A percentile compares a stretch with the other conserved stretches of the same genome.
These are phyloP conservation scores for Drosophila burlai DNA, from an alignment of 1,140 invertebrate species.

Conservation along the genomic window DNA sequence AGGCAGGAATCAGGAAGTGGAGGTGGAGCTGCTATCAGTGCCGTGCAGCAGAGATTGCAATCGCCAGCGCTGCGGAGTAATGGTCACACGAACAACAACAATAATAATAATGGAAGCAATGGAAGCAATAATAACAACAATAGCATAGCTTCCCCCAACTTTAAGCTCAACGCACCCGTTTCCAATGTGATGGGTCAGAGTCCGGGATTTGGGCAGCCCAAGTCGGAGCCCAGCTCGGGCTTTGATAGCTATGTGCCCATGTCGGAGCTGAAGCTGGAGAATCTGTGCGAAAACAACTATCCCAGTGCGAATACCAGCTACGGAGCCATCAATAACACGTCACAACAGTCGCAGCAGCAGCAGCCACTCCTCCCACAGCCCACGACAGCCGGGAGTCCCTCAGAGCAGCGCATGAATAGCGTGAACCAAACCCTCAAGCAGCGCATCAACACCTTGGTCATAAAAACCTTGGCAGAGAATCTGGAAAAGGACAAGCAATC, in stretches of 20 bases:
- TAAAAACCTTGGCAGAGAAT: constrained; percentile 96
- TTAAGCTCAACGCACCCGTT: constrained; percentile 83
- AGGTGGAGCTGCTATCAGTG: constrained; percentile 45
- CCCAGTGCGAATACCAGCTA: constrained; percentile 72
- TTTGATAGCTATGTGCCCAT: constrained; percentile 84
- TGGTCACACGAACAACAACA: constrained; percentile 56
- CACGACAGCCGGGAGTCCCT: constrained; percentile 65
- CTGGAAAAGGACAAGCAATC: constrained; percentile 91
- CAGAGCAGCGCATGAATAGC: constrained; percentile 86
- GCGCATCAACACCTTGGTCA: constrained; percentile 93
- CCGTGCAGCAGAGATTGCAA: constrained; percentile 76
- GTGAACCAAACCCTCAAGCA: constrained; percentile 92
- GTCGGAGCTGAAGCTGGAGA: constrained; percentile 80
- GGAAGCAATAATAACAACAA: constrained; percentile 64
- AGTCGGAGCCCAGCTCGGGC: constrained; percentile 83
- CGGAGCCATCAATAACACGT: constrained; percentile 48
- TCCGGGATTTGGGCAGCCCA: constrained; percentile 57
- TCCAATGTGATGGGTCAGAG: constrained; percentile 66
- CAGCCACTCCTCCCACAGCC: constrained; percentile 44
- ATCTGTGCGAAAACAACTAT: constrained; percentile 84
- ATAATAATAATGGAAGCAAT: constrained; percentile 9
- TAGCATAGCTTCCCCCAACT: constrained; percentile 77
- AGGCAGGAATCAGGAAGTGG: constrained; percentile 16
- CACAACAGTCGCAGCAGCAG: constrained; percentile 41
- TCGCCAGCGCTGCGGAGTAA: constrained; percentile 69